A percentile compares a stretch with the other conserved stretches of the same genome.
phyloP scores from a whole-genome alignment of 2,113 vertebrate species.

The Myrmophylax atrothorax region DNA sequence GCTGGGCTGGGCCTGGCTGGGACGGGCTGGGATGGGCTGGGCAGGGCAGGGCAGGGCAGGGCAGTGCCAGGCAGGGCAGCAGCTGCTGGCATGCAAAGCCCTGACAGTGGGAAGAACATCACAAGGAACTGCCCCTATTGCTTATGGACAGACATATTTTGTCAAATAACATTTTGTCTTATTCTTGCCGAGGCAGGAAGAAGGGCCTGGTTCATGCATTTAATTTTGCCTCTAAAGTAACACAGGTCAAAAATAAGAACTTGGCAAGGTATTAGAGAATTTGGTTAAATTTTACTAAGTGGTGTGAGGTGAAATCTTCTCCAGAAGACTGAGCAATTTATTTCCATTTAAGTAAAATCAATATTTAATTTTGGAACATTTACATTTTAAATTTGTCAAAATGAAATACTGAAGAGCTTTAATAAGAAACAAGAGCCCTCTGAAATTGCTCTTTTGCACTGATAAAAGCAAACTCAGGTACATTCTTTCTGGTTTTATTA shows the following conservation, averaged over 20 bases:
- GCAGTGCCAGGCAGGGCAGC: too few relatives aligned
- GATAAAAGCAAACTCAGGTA: not conserved
- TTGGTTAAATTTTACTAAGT: not conserved
- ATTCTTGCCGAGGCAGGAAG: not conserved
- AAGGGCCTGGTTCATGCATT: not conserved
- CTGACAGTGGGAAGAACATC: rapidly evolving
- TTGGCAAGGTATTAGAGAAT: not conserved
- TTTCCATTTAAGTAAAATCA: not conserved
- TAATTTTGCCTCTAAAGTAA: not conserved
- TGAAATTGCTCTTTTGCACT: not conserved
- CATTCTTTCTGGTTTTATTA: not conserved
- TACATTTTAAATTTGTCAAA: not conserved
- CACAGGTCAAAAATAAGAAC: not conserved
- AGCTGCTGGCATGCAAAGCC: rapidly evolving
- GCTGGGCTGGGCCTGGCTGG: too few relatives aligned
- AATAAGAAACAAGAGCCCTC: not conserved
- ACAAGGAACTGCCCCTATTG: not conserved
- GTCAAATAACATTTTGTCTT: not conserved
- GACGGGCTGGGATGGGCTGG: too few relatives aligned
- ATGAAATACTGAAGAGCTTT: not conserved
- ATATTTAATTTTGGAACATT: not conserved
- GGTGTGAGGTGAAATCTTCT: not conserved
- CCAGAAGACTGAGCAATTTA: not conserved
- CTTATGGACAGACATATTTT: not conserved
- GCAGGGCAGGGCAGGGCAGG: too few relatives aligned